phyloP scores from a whole-genome alignment of 2,113 vertebrate species.

The Blennius ocellaris region DNA sequence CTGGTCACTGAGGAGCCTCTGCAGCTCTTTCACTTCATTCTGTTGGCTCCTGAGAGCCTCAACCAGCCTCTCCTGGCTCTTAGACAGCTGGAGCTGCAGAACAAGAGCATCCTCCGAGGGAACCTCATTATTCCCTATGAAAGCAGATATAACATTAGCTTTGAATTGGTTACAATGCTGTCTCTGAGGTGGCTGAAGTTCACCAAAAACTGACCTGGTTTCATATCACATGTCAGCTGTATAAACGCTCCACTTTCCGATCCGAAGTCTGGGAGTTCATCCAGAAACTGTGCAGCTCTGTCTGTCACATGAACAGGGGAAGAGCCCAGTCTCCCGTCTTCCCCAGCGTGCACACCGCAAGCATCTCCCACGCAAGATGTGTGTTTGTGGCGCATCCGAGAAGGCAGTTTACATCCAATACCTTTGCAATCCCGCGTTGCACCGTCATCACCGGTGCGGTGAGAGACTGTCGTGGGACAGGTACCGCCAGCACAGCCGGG shows the following conservation, averaged over 20 bases:
- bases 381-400: conserved; percentile 76
- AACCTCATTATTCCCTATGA: conserved; percentile 86
- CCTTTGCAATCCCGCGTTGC: conserved; percentile 79
- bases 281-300: conserved; percentile 85
- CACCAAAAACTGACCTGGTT: conserved; percentile 80
- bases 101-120: conserved; percentile 88
- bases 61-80: conserved; percentile 88
- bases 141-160: background rate
- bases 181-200: too few relatives aligned
- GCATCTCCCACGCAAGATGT: conserved; percentile 77
- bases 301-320: conserved; percentile 81
- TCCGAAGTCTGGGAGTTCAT: conserved; percentile 80
- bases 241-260: conserved; percentile 83
- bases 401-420: conserved; percentile 82
- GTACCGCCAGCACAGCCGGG: conserved; percentile 71
- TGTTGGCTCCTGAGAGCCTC: conserved; percentile 87
- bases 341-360: conserved; percentile 59
- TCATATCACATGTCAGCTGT: conserved; percentile 89
- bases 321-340: conserved; percentile 51
- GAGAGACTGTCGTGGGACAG: conserved; percentile 56
- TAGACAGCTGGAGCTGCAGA: conserved; percentile 87
- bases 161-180: too few relatives aligned
- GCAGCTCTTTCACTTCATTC: conserved; percentile 83
- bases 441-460: conserved; percentile 47
- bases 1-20: conserved; percentile 86